Conservation (phyloP, 2,113 vertebrate species). For the Podocnemis expansa region DNA sequence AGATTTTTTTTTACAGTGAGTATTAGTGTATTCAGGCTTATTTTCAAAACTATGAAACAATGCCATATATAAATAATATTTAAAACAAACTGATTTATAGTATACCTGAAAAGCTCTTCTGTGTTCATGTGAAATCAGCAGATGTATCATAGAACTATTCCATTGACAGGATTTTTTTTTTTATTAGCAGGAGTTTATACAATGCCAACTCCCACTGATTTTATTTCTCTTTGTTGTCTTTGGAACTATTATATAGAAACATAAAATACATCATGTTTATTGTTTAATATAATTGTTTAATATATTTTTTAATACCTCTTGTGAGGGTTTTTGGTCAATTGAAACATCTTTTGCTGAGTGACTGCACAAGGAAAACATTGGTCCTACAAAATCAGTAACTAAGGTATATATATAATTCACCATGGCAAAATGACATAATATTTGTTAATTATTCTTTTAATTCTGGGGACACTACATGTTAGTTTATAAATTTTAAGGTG, state of each 20-base stretch:
- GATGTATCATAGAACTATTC: accelerated
- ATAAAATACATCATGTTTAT: accelerated
- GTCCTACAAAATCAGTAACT: neutral
- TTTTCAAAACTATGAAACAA: neutral
- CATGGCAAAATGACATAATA: neutral
- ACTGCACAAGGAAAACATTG: neutral
- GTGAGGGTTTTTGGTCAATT: neutral
- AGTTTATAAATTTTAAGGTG: neutral
- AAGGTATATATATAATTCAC: neutral
- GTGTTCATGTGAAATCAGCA: neutral
- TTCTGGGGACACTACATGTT: neutral
- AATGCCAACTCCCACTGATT: neutral
- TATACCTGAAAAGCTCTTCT: neutral
- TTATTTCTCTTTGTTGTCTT: neutral
- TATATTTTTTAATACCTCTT: neutral
- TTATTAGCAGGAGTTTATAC: neutral
- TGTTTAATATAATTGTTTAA: neutral
- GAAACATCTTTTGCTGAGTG: neutral
- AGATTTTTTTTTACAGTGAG: neutral
- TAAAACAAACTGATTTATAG: neutral
- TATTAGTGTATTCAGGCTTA: neutral
- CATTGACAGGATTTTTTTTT: no score
- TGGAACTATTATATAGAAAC: neutral
- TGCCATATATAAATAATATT: neutral
- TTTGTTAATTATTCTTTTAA: neutral